Base-by-base conservation (phyloP, 2,888 invertebrate species). In the Stegana nigrithorax region DNA sequence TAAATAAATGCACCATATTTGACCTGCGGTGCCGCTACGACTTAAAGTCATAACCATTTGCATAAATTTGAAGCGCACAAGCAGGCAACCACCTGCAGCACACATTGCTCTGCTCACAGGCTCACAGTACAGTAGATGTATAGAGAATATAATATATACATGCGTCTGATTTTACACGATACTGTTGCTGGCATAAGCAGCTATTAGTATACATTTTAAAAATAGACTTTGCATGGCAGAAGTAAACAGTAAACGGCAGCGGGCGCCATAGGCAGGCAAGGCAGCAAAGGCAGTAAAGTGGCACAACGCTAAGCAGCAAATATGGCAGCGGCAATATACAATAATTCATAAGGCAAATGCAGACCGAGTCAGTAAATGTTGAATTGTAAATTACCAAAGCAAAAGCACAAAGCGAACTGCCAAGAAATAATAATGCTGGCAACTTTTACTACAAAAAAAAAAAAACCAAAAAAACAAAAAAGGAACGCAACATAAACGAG, bases 321-420 rank as follows among this genome's bases (percentile, higher is more conserved):
- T 65, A 70, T 71, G 64, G 63, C 67, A 77, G 71, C 71, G n/a
- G n/a, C n/a, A n/a, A n/a, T n/a, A n/a, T n/a, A n/a, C n/a, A n/a
- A 79, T 79, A 79, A 79, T 73, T 75, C 73, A 77, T 75, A 64
- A 68, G 69, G 62, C 64, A 42, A 59, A 29, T 27, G 67, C 64
- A 67, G 39, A 42, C 39, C 39, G 23, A 39, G 6, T 26, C 39
- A n/a, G 53, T 21, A 62, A 79, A 77, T 77, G 68, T 68, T 75
- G 75, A 75, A 79, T 75, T 75, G 80, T 71, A 79, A 73, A 79
- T 73, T 75, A 75, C 68, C 68, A 3, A 47, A 47, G 12, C 7
- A 47, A 25, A 23, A 36, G 10, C 14, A 19, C 10, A 19, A 32
- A 55, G 29, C 8, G 32, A 55, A 36, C 10, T 10, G 36, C 19